phyloP scores from a whole-genome alignment of 2,113 vertebrate genomes.

The Phrynosoma platyrhinos region DNA sequence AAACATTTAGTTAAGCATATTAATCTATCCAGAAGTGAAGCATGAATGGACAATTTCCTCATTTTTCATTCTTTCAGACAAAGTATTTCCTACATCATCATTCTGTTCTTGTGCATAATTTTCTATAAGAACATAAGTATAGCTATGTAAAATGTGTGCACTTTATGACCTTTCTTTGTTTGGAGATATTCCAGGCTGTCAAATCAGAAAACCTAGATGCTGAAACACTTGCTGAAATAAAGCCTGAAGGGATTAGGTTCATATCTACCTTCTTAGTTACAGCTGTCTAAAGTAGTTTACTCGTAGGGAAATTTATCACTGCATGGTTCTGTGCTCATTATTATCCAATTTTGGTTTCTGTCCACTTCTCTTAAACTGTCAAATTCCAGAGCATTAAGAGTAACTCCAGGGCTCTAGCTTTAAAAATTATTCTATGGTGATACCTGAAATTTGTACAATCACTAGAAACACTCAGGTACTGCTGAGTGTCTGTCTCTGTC shows the following conservation, averaged over 20 bases:
- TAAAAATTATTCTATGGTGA: background rate
- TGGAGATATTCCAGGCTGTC: conserved; percentile 31
- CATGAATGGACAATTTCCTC: background rate
- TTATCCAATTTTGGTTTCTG: background rate
- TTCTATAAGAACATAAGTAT: background rate
- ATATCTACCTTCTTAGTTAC: conserved; percentile 31
- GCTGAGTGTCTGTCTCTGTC: background rate
- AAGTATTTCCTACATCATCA: background rate
- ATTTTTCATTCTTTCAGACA: background rate
- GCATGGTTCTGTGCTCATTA: background rate
- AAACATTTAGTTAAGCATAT: background rate
- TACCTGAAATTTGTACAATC: background rate
- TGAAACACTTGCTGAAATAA: conserved; percentile 36
- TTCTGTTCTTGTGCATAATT: background rate
- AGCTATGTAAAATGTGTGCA: conserved; percentile 10
- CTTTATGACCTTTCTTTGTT: conserved; percentile 14
- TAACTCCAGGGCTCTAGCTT: background rate
- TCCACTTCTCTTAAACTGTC: background rate
- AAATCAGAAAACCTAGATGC: conserved; percentile 17
- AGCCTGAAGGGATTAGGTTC: conserved; percentile 24
- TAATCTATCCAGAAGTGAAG: conserved; percentile 1
- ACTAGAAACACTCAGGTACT: background rate
- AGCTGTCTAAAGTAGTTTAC: conserved; percentile 32
- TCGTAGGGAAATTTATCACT: conserved; percentile 42
- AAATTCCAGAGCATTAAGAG: background rate